phyloP scores from a whole-genome alignment of 2,888 invertebrate genomes.

The Terebella lapidaria region DNA sequence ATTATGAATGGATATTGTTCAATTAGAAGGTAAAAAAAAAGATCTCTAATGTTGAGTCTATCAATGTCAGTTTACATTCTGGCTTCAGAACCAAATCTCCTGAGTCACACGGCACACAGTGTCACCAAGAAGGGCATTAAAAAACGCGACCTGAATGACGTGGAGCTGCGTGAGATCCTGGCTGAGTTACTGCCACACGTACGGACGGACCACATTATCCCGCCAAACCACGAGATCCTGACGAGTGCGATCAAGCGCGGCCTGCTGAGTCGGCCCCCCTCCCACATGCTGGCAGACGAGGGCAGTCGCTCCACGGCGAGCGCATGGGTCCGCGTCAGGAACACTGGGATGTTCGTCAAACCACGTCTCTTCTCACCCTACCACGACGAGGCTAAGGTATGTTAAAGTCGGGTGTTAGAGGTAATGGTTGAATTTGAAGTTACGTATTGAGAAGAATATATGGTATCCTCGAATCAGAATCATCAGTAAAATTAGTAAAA shows the following conservation, averaged over 20 bases:
- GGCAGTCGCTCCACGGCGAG: conserved; percentile 33
- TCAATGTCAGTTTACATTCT: no score
- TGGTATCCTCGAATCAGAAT: no score
- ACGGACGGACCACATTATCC: conserved; percentile 83
- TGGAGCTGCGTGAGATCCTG: conserved; percentile 77
- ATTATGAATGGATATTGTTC: no score
- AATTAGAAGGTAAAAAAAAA: no score
- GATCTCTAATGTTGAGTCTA: no score
- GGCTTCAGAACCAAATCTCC: conserved; percentile 73
- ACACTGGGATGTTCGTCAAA: conserved; percentile 60
- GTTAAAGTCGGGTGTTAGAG: no score
- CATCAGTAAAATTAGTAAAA: no score
- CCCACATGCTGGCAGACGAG: conserved; percentile 75
- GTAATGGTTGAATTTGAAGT: no score
- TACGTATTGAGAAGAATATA: no score
- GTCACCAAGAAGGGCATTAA: conserved; percentile 79
- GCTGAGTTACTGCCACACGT: conserved; percentile 79
- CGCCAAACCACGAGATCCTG: conserved; percentile 64
- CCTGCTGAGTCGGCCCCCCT: conserved; percentile 74
- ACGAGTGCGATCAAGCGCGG: conserved; percentile 64
- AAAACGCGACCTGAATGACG: conserved; percentile 75
- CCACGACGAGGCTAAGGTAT: conserved; percentile 85
- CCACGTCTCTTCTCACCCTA: conserved; percentile 91
- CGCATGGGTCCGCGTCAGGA: conserved; percentile 48
- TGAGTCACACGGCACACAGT: conserved; percentile 88